A percentile compares a stretch with the other conserved stretches of the same genome.
phyloP scores from a whole-genome alignment of 2,113 vertebrate species.

The Aspidoscelis tigris region DNA sequence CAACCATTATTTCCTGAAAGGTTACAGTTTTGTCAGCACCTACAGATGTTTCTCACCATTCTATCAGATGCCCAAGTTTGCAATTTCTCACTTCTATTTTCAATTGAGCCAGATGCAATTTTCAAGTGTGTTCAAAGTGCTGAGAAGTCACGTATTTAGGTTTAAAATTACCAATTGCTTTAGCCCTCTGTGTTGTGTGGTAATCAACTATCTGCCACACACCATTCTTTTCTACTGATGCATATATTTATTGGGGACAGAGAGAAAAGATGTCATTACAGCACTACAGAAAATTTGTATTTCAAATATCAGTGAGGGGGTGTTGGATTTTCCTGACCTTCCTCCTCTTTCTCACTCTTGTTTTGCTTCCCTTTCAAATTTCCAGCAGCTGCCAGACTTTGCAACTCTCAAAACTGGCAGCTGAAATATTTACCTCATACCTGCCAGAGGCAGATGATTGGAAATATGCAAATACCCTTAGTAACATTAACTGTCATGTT shows the following conservation, averaged over 20 bases:
- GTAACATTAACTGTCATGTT: constrained; percentile 48
- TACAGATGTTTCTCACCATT: constrained; percentile 53
- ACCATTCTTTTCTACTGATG: constrained; percentile 11
- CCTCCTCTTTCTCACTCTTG: not conserved
- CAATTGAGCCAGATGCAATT: constrained; percentile 39
- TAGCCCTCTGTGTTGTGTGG: constrained; percentile 37
- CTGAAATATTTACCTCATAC: constrained; percentile 52
- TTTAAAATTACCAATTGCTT: constrained; percentile 59
- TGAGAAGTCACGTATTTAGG: constrained; percentile 46
- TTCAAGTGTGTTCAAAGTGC: constrained; percentile 36
- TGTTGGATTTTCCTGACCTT: not conserved
- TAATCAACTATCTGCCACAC: constrained; percentile 34
- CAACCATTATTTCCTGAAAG: constrained; percentile 44
- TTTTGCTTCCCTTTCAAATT: constrained; percentile 34
- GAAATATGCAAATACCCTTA: constrained; percentile 68
- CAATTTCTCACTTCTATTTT: constrained; percentile 58
- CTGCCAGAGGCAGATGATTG: constrained; percentile 64
- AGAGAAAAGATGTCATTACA: constrained; percentile 60
- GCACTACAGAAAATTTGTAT: constrained; percentile 3
- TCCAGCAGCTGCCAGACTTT: constrained; percentile 61
- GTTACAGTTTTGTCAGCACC: constrained; percentile 36
- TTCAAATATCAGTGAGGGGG: constrained; percentile 53
- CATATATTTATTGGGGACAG: constrained; percentile 47
- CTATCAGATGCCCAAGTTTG: constrained; percentile 40
- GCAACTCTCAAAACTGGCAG: constrained; percentile 69